Evolutionary conservation across 1,140 invertebrate species (phyloP).

Genomic region (Pristionchus pacificus): DNA sequence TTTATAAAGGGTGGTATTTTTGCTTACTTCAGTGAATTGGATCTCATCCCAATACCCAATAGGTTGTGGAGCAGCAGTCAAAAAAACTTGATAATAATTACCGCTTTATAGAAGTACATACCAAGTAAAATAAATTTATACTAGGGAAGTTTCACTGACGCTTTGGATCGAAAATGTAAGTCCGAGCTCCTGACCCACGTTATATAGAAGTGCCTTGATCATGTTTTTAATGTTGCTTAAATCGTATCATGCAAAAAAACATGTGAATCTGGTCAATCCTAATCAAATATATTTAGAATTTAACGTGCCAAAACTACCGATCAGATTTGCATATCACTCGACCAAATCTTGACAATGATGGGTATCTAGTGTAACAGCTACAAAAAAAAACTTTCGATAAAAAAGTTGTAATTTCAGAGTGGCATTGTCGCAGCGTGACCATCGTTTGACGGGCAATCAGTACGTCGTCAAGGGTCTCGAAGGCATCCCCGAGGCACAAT

Average conservation of each 20-base stretch:
- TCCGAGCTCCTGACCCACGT: no score
- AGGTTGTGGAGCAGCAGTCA: neutral
- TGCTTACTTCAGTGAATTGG: neutral
- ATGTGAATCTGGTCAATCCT: no score
- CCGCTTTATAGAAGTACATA: neutral
- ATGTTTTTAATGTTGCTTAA: no score
- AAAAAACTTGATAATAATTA: conserved; percentile 6
- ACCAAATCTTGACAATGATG: no score
- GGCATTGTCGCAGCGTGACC: conserved; percentile 33
- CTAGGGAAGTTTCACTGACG: neutral
- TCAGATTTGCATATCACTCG: no score
- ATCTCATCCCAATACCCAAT: neutral
- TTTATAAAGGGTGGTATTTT: neutral
- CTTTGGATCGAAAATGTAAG: no score
- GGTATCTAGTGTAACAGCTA: no score
- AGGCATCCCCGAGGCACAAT: conserved; percentile 20
- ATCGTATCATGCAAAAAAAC: no score
- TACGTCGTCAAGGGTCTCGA: conserved; percentile 32
- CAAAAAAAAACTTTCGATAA: no score
- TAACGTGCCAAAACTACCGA: no score
- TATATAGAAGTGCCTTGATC: no score
- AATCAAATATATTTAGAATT: no score
- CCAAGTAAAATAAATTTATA: neutral
- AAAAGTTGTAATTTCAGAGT: conserved; percentile 19
- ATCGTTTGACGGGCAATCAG: conserved; percentile 36